Conservation (phyloP, 2,888 invertebrate species). For the Euplagia quadripunctaria region DNA sequence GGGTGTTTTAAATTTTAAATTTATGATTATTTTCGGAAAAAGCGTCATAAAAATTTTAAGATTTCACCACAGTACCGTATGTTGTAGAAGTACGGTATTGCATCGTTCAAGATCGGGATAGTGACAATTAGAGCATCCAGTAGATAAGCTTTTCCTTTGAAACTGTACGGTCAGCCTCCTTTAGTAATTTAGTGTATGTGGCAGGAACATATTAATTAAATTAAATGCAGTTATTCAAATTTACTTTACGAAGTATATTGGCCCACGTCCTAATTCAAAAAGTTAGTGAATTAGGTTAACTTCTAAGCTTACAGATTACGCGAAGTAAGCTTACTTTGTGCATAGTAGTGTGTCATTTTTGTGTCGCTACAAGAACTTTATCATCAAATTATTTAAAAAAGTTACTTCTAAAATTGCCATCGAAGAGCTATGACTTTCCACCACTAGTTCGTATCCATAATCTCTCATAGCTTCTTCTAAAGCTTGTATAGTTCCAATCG, state of each 20-base stretch:
- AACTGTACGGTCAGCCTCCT: neutral
- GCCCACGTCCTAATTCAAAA: too few species aligned
- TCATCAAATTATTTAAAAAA: neutral
- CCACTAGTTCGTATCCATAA: conserved; percentile 89
- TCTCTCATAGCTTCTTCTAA: conserved; percentile 90
- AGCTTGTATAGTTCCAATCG: conserved; percentile 89
- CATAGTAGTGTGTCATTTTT: neutral
- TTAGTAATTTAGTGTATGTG: neutral
- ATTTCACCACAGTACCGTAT: too few species aligned
- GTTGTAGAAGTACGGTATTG: too few species aligned
- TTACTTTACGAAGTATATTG: neutral
- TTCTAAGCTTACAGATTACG: too few species aligned
- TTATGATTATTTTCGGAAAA: too few species aligned
- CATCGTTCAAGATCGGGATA: too few species aligned
- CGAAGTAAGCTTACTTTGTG: too few species aligned
- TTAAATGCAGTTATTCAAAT: neutral
- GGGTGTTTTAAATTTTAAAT: too few species aligned
- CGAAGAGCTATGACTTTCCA: conserved; percentile 92
- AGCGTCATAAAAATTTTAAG: too few species aligned
- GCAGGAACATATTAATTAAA: neutral
- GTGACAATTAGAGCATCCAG: neutral
- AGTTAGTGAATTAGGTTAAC: too few species aligned
- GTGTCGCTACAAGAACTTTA: neutral
- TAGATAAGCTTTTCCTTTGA: neutral
- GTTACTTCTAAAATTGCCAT: conserved; percentile 90